Evolutionary conservation across 2,797 vertebrate genomes (phyloP).

Genomic region (Rhinatrema bivittatum): DNA sequence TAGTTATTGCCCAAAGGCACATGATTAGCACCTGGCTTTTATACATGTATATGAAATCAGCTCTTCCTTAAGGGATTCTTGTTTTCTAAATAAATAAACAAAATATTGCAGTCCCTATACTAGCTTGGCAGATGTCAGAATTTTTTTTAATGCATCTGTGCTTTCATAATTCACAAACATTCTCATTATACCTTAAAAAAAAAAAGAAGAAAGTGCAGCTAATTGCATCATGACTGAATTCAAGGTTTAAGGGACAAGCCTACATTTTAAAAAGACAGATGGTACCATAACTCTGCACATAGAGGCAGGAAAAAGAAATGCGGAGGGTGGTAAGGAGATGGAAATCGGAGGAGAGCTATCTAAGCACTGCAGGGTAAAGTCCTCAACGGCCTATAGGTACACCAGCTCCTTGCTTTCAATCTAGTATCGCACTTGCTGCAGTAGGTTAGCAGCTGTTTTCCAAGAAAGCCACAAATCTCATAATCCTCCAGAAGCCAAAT

Average conservation of each 20-base stretch:
- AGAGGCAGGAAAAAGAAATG: background rate
- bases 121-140: background rate
- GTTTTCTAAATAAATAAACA: background rate
- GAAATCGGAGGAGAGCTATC: too few relatives aligned
- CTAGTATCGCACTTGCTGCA: too few relatives aligned
- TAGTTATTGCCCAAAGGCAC: too few relatives aligned
- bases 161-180: background rate
- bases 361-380: too few relatives aligned
- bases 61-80: background rate
- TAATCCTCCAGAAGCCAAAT: background rate
- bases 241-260: background rate
- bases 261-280: constrained; percentile 7
- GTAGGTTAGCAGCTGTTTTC: background rate
- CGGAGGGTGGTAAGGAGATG: background rate
- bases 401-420: background rate
- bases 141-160: background rate
- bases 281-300: constrained; percentile 1
- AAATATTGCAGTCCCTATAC: too few relatives aligned
- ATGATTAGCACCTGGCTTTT: too few relatives aligned
- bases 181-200: background rate
- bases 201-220: background rate
- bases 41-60: background rate
- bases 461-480: background rate
- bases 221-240: background rate
- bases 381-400: background rate